Evolutionary conservation across 92 coral and sea anemone genomes (phyloP).

Genomic region (Micromussa lordhowensis): DNA sequence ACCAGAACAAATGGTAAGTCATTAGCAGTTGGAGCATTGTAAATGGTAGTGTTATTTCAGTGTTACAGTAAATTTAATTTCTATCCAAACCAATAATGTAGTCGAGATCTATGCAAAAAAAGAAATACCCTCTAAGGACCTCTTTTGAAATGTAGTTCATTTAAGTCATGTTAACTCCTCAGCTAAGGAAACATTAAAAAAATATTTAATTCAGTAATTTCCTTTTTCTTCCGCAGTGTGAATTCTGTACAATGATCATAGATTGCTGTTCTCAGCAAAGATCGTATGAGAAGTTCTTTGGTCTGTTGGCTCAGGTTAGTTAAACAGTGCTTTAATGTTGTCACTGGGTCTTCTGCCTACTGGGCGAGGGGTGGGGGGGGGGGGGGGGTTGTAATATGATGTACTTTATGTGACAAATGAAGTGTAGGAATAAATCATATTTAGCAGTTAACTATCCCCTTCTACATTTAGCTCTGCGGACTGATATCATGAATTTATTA

Average conservation of each 20-base stretch:
- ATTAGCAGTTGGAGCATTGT: neutral
- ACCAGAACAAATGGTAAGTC: constrained; percentile 89
- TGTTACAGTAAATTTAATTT: neutral
- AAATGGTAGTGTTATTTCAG: neutral
- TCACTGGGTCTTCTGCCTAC: neutral
- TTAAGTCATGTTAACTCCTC: no score
- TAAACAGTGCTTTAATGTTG: neutral
- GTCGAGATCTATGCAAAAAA: no score
- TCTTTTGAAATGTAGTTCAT: no score
- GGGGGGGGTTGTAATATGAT: neutral
- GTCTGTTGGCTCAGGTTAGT: constrained; percentile 93
- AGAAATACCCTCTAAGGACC: no score
- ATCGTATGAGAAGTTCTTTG: constrained; percentile 97
- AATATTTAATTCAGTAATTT: neutral
- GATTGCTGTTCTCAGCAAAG: constrained; percentile 99
- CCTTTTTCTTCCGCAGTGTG: constrained; percentile 66
- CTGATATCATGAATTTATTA: no score
- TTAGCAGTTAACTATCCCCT: no score
- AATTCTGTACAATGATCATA: constrained; percentile 91
- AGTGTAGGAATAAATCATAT: no score
- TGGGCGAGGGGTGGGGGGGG: no score
- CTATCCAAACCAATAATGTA: neutral
- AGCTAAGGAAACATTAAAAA: no score
- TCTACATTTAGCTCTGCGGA: no score
- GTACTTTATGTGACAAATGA: neutral